A percentile compares a stretch with the other conserved stretches of the same genome.
These are phyloP conservation scores for Leptinotarsa lineolata DNA, from an alignment of 1,140 invertebrate genomes.

Conservation along the genomic window DNA sequence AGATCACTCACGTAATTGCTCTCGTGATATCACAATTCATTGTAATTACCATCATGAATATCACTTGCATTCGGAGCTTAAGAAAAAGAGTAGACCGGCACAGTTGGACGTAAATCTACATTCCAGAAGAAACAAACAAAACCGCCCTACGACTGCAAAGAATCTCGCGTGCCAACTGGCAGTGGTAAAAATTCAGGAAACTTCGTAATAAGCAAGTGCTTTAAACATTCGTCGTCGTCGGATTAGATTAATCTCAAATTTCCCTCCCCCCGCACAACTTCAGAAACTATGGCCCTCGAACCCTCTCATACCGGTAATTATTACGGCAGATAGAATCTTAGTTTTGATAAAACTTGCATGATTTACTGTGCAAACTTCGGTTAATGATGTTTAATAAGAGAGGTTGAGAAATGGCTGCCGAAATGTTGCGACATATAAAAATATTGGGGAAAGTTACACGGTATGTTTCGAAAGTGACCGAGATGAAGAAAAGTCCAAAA, in stretches of 20 bases:
- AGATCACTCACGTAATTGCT: too few species aligned
- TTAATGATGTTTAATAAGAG: constrained; percentile 25
- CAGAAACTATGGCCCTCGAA: constrained; percentile 10
- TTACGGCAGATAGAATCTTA: constrained; percentile 19
- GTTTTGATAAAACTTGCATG: constrained; percentile 23
- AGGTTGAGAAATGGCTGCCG: constrained; percentile 19
- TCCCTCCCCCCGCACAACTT: constrained; percentile 1
- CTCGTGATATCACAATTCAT: too few species aligned
- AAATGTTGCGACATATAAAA: constrained; percentile 17
- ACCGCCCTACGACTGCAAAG: too few species aligned
- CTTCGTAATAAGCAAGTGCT: constrained; percentile 10
- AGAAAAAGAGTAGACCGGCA: too few species aligned
- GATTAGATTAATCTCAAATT: constrained; percentile 10
- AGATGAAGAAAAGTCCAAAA: too few species aligned
- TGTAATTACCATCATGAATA: too few species aligned
- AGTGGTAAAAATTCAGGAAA: constrained; percentile 2
- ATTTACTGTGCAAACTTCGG: constrained; percentile 15
- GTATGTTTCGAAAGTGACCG: neutral
- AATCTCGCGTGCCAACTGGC: constrained; percentile 4
- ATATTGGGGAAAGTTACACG: neutral
- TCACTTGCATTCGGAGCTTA: too few species aligned
- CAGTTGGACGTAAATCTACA: too few species aligned
- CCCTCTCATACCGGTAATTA: constrained; percentile 22
- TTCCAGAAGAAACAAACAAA: too few species aligned
- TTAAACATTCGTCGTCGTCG: constrained; percentile 20